Evolutionary conservation across 1,140 invertebrate species (phyloP), one percentile per base, ranked within the genome.

Genomic region (Euschistus heros): DNA sequence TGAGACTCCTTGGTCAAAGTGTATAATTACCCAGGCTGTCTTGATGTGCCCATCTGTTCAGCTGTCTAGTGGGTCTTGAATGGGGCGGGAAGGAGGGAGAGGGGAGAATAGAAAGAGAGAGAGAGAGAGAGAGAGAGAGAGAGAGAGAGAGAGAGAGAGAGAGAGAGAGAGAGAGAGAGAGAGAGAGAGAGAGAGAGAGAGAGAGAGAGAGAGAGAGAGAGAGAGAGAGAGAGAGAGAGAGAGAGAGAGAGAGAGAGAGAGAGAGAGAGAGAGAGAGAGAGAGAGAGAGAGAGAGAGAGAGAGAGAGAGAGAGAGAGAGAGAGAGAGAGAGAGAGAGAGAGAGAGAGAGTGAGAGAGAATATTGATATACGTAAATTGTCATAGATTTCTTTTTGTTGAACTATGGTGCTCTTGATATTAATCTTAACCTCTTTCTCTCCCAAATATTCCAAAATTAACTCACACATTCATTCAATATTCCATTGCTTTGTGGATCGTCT

Each of bases 121-220:
- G 55, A 4, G 24, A 26, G 8, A 1, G 55, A 2, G 3, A 26
- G 55, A 26, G 22, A 26, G 55, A 26, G 17, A 3, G 54, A 24
- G 54, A 57, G 26, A 24, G 54, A 24, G 5, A 20, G 54, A 7
- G 54, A 2, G 20, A 24, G 26, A 3, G 18, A 7, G 54, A 4
- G 52, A n/a, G 52, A n/a, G 52, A n/a, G 52, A n/a, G 52, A n/a
- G 52, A n/a, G 52, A n/a, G 52, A n/a, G 52, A n/a, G 52, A n/a
- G 52, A n/a, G 52, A n/a, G 52, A n/a, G 52, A 13, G 52, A n/a
- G 52, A n/a, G 52, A n/a, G 52, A n/a, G 52, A n/a, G 52, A n/a
- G 52, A n/a, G 52, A n/a, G 52, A 13, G 52, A 13, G 52, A 13
- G 52, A 13, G 52, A 13, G 52, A 13, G 52, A 13, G 52, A 13